Evolutionary conservation across 2,888 invertebrate genomes (phyloP), one percentile per base, ranked within the genome.

Genomic region (Macropis europaea): DNA sequence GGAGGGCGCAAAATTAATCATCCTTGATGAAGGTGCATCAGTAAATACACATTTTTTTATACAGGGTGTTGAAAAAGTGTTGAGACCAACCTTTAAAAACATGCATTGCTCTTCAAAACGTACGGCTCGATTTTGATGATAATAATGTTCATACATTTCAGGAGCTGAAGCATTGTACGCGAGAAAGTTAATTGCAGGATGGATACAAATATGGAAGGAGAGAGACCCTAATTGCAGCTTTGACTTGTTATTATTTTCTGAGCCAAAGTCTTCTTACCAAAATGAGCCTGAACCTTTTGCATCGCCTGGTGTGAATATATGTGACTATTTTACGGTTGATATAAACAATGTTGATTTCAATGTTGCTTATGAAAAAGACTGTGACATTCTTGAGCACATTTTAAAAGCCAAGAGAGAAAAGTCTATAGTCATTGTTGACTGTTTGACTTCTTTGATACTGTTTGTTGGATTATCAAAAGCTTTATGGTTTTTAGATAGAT

Each of bases 1-100:
- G 22, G 82, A 84, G 13, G 84, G 81, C 22, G 72, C 83, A 6
- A 85, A 81, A 76, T 73, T 84, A 22, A 85, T 89, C 32, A 68
- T 89, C 45, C 62, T 89, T 45, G 86, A 89, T 42, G 89, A 89
- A 84, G 87, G 89, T 88, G 19, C 17, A 28, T 15, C 11, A 22
- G 24, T 15, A 15, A 30, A 5, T 19, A 5, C 5, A 6, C 1
- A 13, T 13, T n/a, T n/a, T n/a, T n/a, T n/a, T n/a, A n/a, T n/a
- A n/a, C n/a, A 11, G 24, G 13, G 9, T 24, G 24, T 15, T 7
- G 15, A 13, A 11, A 36, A 17, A 26, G 34, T 0, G 13, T n/a
- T n/a, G 13, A 34, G 11, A n/a, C 2, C 3, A n/a, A 4, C n/a
- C 3, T 34, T 36, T 15, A 15, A 15, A 13, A 11, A 11, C 3